Percentiles rank a stretch among this genome's conserved stretches.
These are phyloP conservation scores for Lucifuga dentata DNA, from an alignment of 2,113 vertebrate species.

Conservation along the genomic window DNA sequence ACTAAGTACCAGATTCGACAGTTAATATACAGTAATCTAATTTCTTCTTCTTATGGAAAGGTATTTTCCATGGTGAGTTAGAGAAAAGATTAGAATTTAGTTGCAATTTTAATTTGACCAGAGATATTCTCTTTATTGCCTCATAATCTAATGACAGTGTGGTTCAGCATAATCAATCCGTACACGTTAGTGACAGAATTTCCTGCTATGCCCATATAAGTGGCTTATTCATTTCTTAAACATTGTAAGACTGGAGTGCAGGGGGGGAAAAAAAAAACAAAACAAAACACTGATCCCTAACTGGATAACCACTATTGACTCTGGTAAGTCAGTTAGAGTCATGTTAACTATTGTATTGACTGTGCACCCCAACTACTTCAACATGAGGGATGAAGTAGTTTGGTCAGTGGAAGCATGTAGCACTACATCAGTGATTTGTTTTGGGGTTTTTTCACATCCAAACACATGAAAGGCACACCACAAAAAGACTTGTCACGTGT, in stretches of 20 bases:
- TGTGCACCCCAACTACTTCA: not conserved
- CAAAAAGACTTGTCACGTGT: slow-evolving; percentile 7
- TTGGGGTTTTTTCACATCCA: not conserved
- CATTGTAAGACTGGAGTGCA: slow-evolving; percentile 2
- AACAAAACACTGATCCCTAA: not conserved
- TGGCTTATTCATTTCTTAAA: slow-evolving; percentile 13
- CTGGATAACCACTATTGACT: slow-evolving; percentile 16
- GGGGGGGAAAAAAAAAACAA: too few species aligned
- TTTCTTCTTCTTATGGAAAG: slow-evolving; percentile 47
- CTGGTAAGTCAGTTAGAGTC: too few species aligned
- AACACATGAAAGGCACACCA: not conserved
- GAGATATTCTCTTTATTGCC: slow-evolving; percentile 46
- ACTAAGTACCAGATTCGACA: slow-evolving; percentile 54
- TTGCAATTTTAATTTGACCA: slow-evolving; percentile 57
- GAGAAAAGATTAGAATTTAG: slow-evolving; percentile 51
- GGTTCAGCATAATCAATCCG: slow-evolving; percentile 31
- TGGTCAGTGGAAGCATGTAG: too few species aligned
- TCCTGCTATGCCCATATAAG: slow-evolving; percentile 3
- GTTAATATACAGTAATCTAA: slow-evolving; percentile 59
- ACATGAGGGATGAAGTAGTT: not conserved
- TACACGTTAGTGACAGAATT: slow-evolving; percentile 27
- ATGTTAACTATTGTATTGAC: not conserved
- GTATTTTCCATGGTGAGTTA: slow-evolving; percentile 43
- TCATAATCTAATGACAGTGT: slow-evolving; percentile 36
- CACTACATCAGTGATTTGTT: not conserved